Base-by-base conservation (phyloP, 2,888 invertebrate species). In the Phengaris arion region DNA sequence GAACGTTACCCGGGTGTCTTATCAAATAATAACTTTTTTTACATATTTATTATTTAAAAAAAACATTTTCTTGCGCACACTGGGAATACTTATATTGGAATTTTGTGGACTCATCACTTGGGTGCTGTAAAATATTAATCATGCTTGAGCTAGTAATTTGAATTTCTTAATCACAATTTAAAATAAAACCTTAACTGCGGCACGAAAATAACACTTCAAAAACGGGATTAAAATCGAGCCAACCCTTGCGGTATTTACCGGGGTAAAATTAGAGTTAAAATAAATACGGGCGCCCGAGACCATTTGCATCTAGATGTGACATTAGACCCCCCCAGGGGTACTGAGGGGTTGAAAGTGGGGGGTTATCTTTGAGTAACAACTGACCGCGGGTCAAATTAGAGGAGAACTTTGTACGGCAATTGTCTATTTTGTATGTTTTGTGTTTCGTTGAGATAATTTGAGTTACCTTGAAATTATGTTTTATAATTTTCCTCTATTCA, bases 261-360 rank as follows among this genome's bases (percentile, higher is more conserved):
- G 84, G 48, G 84, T 84, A 82, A 83, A 91, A 92, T 90, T 90
- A 89, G 86, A 90, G 87, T 89, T 88, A 87, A 89, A 89, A 88
- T 92, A 92, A 92, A 92, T 90, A 91, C 88, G 83, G 83, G 87
- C 78, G 79, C 85, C 85, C 85, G 86, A 85, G 87, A 88, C 91
- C 91, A 93, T 93, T 93, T 93, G 92, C 93, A 93, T 93, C 88
- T 87, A 89, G 92, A 93, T 93, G 92, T 90, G 91, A 91, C 93
- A 91, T 93, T 92, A 92, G 87, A 85, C 83, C 70, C 55, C 64
- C 35, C 64, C 64, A 45, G 35, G 64, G 64, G 64, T 35, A 64
- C 64, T 35, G 13, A 64, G 64, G 64, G 35, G 59, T 59, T 22
- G 22, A 35, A 22, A 15, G 35, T 35, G 35, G 77, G 69, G 77